Conservation (phyloP, 2,113 vertebrate genomes). For the Bostrychus sinensis region DNA sequence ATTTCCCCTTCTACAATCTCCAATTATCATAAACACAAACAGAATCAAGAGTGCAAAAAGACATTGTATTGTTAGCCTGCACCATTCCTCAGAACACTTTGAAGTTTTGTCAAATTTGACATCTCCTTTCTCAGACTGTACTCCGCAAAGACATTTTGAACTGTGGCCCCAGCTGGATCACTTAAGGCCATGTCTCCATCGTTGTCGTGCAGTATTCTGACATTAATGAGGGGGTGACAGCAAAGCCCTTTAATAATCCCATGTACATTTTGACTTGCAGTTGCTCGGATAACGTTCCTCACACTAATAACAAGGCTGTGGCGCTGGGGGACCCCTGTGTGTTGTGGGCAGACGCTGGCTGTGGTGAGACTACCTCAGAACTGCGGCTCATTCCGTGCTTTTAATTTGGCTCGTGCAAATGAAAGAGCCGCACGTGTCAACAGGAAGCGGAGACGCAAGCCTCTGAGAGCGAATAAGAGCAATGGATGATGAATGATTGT, state of each 20-base stretch:
- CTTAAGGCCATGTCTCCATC: background rate
- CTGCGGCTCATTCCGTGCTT: slow-evolving; percentile 42
- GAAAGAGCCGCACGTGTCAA: slow-evolving; percentile 56
- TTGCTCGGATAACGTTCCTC: background rate
- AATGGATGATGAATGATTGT: slow-evolving; percentile 46
- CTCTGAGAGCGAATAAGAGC: slow-evolving; percentile 27
- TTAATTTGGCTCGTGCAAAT: slow-evolving; percentile 64
- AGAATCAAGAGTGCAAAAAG: too few species aligned
- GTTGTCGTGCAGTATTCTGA: background rate
- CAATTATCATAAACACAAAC: too few species aligned
- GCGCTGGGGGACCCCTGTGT: slow-evolving; percentile 1
- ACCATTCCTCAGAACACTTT: too few species aligned
- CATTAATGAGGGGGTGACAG: background rate
- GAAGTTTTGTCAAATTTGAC: too few species aligned
- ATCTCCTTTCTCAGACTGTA: background rate
- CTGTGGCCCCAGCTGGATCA: background rate
- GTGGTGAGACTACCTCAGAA: slow-evolving; percentile 47
- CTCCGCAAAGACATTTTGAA: background rate
- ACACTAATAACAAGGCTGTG: slow-evolving; percentile 3
- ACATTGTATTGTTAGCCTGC: too few species aligned
- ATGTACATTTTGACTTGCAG: background rate
- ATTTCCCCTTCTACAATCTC: too few species aligned
- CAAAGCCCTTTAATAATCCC: background rate
- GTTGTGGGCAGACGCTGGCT: slow-evolving; percentile 32
- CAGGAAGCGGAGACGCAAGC: slow-evolving; percentile 48